phyloP scores from a whole-genome alignment of 2,888 invertebrate species.

The Strigamia transsilvanica region DNA sequence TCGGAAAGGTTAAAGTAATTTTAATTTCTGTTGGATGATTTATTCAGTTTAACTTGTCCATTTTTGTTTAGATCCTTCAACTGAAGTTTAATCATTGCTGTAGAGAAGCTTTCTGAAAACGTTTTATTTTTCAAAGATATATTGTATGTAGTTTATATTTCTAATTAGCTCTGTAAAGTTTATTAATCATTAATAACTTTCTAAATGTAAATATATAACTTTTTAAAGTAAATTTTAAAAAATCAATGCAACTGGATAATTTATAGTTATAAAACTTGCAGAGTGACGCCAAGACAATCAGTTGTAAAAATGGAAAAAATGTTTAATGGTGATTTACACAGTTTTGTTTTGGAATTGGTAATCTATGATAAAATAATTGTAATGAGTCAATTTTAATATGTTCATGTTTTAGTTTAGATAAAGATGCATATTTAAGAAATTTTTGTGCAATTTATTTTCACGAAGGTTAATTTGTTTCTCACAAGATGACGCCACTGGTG shows the following conservation, averaged over 20 bases:
- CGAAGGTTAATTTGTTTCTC: neutral
- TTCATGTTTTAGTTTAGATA: neutral
- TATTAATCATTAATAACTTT: neutral
- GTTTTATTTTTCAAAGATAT: constrained; percentile 2
- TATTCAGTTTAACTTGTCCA: neutral
- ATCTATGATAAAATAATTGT: constrained; percentile 6
- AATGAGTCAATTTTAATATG: neutral
- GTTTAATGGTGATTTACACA: neutral
- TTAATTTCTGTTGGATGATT: neutral
- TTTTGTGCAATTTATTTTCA: neutral
- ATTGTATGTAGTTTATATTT: constrained; percentile 16
- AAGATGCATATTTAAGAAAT: neutral
- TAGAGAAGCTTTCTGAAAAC: neutral
- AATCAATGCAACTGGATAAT: constrained; percentile 25
- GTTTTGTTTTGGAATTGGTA: neutral
- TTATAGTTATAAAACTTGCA: neutral
- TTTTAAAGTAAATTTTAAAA: neutral
- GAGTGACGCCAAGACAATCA: constrained; percentile 1
- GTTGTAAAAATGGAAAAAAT: neutral
- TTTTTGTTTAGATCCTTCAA: constrained; percentile 22
- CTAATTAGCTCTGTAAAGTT: neutral
- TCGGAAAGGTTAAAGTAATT: neutral
- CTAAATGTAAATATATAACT: constrained; percentile 5
- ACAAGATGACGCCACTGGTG: constrained; percentile 1
- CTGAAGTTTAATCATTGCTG: constrained; percentile 14